Evolutionary conservation across 1,140 invertebrate species (phyloP), one percentile per base, ranked within the genome.

Genomic region (Bombus balteatus): DNA sequence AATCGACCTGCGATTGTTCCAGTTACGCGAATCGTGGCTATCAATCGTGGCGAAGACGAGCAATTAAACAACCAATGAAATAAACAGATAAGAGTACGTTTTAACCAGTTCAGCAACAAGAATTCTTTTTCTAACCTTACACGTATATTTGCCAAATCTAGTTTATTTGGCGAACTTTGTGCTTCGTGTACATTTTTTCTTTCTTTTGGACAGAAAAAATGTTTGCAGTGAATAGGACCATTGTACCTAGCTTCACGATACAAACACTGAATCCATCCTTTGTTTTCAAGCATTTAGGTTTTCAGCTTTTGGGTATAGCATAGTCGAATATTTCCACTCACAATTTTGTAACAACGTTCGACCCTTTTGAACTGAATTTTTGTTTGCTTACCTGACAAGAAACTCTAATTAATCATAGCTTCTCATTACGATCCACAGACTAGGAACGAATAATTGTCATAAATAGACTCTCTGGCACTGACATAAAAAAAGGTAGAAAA

Each of bases 1-100:
- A 8, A 53, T 53, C 47, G 47, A 53, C 47, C 37, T 9, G 9
- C 18, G 13, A 47, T 15, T 18, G 34, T 82, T 41, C 41, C 8
- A 70, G n/a, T 47, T 59, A 18, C 8, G 4, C 5, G 18, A 43
- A 81, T 82, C 18, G 15, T 41, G 3, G 39, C 34, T 18, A 3
- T 15, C 32, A n/a, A 62, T 28, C 66, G n/a, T 43, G 25, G n/a
- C 39, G 43, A 53, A 53, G 47, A 53, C 47, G 47, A 41, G 34
- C 53, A 86, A 77, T 86, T 66, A 53, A 84, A 32, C 13, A 53
- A 57, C 28, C 8, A 68, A 57, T n/a, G 68, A 75, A 34, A 53
- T 22, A 53, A 53, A 22, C 18, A 62, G 28, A 62, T 5, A 62
- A 59, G 28, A 1, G 9, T 59, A 3, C 25, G 3, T 59, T 59